Evolutionary conservation across 2,113 vertebrate species (phyloP).

Genomic region (Anhinga anhinga): DNA sequence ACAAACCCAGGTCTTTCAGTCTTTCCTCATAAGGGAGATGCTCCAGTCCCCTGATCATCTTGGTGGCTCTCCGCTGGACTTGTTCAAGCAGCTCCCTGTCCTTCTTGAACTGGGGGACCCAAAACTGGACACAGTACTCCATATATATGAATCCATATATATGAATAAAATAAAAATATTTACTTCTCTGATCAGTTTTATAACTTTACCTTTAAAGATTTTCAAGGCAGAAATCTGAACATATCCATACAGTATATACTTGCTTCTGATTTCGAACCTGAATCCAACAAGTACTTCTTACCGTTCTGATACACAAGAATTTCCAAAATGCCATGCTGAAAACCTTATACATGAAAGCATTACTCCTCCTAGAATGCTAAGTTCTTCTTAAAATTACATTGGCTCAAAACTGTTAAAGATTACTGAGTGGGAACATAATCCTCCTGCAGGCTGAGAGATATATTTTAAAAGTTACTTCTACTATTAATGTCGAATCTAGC

Average conservation of each 20-base stretch:
- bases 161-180: background rate
- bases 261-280: background rate
- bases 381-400: background rate
- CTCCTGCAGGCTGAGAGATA: rapidly evolving
- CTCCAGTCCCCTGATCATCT: too few relatives aligned
- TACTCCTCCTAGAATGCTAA: background rate
- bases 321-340: background rate
- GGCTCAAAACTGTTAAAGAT: background rate
- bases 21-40: too few relatives aligned
- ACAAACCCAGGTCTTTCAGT: too few relatives aligned
- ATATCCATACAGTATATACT: background rate
- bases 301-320: background rate
- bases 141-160: background rate
- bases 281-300: background rate
- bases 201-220: background rate
- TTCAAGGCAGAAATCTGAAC: background rate
- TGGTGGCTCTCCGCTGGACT: too few relatives aligned
- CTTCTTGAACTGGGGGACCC: too few relatives aligned
- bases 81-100: too few relatives aligned
- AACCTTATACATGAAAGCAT: background rate
- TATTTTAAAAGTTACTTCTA: background rate
- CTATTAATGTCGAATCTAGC: background rate
- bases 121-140: too few relatives aligned
- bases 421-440: background rate
- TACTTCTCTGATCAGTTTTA: background rate